phyloP scores from a whole-genome alignment of 2,888 invertebrate genomes.

The Sesia bembeciformis region DNA sequence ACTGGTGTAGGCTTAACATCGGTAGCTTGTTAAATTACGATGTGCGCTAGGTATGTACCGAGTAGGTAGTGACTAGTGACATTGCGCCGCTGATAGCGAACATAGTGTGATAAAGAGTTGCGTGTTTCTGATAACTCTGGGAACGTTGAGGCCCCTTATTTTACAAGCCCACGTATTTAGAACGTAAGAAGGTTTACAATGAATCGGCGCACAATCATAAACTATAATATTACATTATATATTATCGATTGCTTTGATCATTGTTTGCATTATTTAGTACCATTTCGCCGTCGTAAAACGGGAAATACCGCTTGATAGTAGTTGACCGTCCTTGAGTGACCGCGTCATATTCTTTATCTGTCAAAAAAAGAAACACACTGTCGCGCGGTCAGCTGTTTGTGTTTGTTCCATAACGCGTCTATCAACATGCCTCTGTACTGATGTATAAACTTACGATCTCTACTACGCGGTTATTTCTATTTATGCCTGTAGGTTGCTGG shows the following conservation, averaged over 20 bases:
- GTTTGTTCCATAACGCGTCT: conserved; percentile 57
- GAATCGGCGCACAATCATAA: background rate
- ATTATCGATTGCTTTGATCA: background rate
- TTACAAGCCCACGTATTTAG: background rate
- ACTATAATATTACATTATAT: background rate
- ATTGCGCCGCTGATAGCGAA: background rate
- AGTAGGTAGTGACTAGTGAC: background rate
- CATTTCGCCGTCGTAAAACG: conserved; percentile 44
- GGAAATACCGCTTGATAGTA: conserved; percentile 57
- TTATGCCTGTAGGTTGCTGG: conserved; percentile 25
- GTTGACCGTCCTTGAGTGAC: conserved; percentile 65
- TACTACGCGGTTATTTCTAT: conserved; percentile 10
- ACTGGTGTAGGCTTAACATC: background rate
- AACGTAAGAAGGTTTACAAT: background rate
- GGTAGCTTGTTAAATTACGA: no score
- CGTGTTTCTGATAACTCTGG: background rate
- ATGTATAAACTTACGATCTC: conserved; percentile 10
- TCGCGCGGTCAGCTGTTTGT: conserved; percentile 67
- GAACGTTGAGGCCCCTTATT: background rate
- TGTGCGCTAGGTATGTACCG: background rate
- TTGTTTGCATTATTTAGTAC: conserved; percentile 9
- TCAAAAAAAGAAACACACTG: conserved; percentile 57
- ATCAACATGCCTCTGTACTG: conserved; percentile 50
- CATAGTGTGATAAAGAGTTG: background rate
- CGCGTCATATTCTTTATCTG: conserved; percentile 66